Evolutionary conservation across 1,140 invertebrate genomes (phyloP).

Genomic region (Nasonia longicornis): DNA sequence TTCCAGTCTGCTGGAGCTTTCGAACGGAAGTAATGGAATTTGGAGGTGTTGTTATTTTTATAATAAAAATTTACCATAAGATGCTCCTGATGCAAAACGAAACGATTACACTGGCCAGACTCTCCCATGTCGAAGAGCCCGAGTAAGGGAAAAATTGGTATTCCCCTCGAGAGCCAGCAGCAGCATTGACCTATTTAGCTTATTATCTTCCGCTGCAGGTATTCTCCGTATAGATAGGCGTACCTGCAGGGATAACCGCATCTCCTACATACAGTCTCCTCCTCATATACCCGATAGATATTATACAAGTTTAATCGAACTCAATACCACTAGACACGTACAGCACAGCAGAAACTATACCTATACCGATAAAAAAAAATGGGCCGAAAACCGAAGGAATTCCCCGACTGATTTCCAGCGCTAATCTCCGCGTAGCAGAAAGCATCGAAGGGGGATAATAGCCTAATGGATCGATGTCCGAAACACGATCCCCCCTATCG

Average conservation of each 20-base stretch:
- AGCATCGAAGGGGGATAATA: conserved; percentile 20
- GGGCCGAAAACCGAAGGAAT: not conserved
- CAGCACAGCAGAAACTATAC: not conserved
- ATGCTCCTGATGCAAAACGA: not conserved
- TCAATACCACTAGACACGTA: not conserved
- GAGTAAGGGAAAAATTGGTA: not conserved
- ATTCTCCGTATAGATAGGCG: too few species aligned
- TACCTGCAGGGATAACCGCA: not conserved
- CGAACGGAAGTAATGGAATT: not conserved
- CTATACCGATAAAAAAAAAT: not conserved
- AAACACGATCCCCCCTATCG: conserved; percentile 11
- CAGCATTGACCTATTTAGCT: conserved; percentile 1
- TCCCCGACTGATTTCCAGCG: not conserved
- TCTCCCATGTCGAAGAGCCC: not conserved
- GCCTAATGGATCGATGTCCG: conserved; percentile 28
- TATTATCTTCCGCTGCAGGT: not conserved
- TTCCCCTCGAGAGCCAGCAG: not conserved
- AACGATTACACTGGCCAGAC: not conserved
- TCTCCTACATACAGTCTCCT: not conserved
- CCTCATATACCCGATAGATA: not conserved
- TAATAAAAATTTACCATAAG: not conserved
- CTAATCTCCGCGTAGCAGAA: not conserved
- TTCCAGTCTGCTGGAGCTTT: not conserved
- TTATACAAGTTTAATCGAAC: too few species aligned
- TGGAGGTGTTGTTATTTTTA: not conserved